Percentiles rank a stretch among this genome's conserved stretches.
phyloP scores from a whole-genome alignment of 1,140 invertebrate genomes.

The Leptestheria dahalacensis region DNA sequence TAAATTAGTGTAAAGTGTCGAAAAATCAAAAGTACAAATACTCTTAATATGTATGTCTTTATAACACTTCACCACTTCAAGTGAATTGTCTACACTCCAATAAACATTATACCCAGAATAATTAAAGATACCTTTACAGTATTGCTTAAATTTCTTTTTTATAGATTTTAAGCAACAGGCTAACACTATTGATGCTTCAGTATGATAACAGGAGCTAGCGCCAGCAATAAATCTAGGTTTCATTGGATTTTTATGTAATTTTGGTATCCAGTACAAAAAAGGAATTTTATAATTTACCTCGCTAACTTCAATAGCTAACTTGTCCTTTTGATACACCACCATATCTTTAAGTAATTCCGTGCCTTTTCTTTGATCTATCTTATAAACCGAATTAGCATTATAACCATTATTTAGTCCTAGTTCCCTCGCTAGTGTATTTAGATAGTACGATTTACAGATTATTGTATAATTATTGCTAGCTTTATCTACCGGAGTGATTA shows the following conservation, averaged over 20 bases:
- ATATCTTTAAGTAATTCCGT: neutral
- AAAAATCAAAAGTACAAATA: too few species aligned
- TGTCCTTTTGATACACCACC: too few species aligned
- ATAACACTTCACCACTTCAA: too few species aligned
- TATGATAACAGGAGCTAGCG: neutral
- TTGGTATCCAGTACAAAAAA: neutral
- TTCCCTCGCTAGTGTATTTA: neutral
- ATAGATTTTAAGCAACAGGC: too few species aligned
- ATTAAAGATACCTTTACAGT: too few species aligned
- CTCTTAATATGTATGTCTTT: too few species aligned
- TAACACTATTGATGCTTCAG: neutral
- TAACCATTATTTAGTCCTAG: neutral
- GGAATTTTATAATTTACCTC: neutral
- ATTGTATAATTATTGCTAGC: neutral
- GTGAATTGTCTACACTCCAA: too few species aligned
- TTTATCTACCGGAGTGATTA: neutral
- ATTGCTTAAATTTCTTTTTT: too few species aligned
- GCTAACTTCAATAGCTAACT: neutral
- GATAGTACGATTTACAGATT: neutral
- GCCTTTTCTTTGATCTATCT: neutral
- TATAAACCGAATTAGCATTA: neutral
- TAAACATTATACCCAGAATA: too few species aligned
- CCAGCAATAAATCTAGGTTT: neutral
- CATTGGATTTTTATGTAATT: neutral
- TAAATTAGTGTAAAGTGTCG: too few species aligned